Evolutionary conservation across 2,113 vertebrate genomes (phyloP).

Genomic region (Corythoichthys haematopterus): DNA sequence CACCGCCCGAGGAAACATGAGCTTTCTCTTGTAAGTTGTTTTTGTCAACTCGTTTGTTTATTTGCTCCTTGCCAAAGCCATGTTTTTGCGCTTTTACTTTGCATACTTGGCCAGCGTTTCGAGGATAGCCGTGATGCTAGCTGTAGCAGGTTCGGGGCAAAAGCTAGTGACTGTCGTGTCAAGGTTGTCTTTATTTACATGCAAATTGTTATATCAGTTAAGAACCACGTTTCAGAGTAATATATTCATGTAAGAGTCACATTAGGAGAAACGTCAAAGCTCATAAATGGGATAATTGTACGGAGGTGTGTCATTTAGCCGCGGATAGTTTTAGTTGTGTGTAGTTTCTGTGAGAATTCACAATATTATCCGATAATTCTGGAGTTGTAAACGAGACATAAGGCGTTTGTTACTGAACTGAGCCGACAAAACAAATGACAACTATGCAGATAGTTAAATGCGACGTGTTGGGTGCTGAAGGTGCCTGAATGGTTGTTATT

Average conservation of each 20-base stretch:
- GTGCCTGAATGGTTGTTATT: no score
- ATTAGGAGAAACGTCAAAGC: neutral
- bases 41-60: neutral
- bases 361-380: no score
- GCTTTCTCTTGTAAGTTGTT: slow-evolving; percentile 72
- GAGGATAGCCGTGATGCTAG: slow-evolving; percentile 11
- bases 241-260: neutral
- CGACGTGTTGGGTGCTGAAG: no score
- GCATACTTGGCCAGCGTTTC: neutral
- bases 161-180: slow-evolving; percentile 16
- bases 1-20: slow-evolving; percentile 60
- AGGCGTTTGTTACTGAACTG: no score
- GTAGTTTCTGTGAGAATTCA: no score
- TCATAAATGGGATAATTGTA: neutral
- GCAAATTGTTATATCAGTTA: neutral
- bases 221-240: neutral
- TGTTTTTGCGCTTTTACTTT: neutral
- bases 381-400: no score
- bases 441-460: no score
- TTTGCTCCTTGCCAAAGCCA: neutral
- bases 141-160: slow-evolving; percentile 30
- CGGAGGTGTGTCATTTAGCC: neutral
- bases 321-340: neutral
- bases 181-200: neutral
- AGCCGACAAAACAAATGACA: no score